Conservation (phyloP, 2,888 invertebrate genomes). For the Hemistola chrysoprasaria region DNA sequence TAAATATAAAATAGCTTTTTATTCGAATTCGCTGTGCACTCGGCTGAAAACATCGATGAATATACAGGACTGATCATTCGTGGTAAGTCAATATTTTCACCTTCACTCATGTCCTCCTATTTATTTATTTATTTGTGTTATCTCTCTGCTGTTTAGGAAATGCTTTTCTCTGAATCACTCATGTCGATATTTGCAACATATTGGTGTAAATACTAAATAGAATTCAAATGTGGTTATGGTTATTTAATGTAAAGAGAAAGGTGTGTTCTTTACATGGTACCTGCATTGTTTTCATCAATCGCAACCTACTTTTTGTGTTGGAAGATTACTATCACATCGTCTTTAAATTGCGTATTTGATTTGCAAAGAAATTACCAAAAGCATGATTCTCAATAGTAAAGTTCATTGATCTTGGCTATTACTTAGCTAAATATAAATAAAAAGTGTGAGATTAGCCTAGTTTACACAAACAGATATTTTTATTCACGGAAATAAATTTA, state of each 20-base stretch:
- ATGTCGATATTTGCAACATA: no score
- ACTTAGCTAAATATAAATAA: no score
- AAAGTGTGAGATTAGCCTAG: no score
- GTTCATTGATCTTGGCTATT: slow-evolving; percentile 14
- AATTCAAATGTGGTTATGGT: slow-evolving; percentile 1
- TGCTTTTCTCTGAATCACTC: no score
- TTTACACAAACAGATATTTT: no score
- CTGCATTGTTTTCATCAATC: slow-evolving; percentile 37
- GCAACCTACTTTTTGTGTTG: slow-evolving; percentile 54
- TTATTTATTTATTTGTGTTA: slow-evolving; percentile 40
- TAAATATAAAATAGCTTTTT: slow-evolving; percentile 16
- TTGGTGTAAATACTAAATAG: neutral
- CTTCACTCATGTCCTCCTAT: slow-evolving; percentile 53
- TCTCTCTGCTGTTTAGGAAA: neutral
- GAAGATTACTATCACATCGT: slow-evolving; percentile 24
- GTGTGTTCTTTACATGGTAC: slow-evolving; percentile 36
- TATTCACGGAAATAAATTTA: no score
- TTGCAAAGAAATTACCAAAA: neutral
- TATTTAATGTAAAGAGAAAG: slow-evolving; percentile 52
- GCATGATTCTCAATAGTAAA: neutral
- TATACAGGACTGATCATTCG: slow-evolving; percentile 40
- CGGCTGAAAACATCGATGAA: slow-evolving; percentile 40
- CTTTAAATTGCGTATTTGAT: slow-evolving; percentile 5
- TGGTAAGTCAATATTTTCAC: slow-evolving; percentile 53
- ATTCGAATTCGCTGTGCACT: slow-evolving; percentile 14